Evolutionary conservation across 2,113 vertebrate species (phyloP).

Genomic region (Macrotis lagotis): DNA sequence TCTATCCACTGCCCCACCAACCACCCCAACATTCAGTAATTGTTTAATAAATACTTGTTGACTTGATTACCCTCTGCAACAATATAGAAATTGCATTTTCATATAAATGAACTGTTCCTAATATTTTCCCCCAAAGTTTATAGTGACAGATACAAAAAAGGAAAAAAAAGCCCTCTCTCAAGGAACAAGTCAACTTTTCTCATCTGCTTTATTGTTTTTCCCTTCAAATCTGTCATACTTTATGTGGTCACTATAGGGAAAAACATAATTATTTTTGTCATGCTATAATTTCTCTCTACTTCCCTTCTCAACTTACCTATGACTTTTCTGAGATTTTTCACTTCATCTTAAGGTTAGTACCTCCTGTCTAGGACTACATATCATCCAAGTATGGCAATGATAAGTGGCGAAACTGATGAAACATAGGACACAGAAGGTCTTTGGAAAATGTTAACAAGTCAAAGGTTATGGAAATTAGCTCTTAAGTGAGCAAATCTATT

Average conservation of each 20-base stretch:
- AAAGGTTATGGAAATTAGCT: neutral
- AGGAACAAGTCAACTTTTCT: slow-evolving; percentile 34
- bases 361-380: slow-evolving; percentile 31
- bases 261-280: slow-evolving; percentile 66
- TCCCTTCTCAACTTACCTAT: slow-evolving; percentile 49
- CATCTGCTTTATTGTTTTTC: slow-evolving; percentile 44
- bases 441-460: neutral
- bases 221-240: slow-evolving; percentile 32
- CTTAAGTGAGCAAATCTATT: slow-evolving; percentile 6
- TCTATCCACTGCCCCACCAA: no score
- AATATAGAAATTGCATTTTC: slow-evolving; percentile 58
- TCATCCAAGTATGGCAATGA: slow-evolving; percentile 29
- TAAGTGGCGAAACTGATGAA: slow-evolving; percentile 26
- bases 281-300: slow-evolving; percentile 37
- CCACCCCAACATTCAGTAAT: no score
- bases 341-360: slow-evolving; percentile 4
- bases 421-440: neutral
- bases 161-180: slow-evolving; percentile 53
- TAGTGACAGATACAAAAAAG: neutral
- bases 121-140: slow-evolving; percentile 48
- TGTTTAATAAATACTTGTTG: neutral
- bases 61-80: slow-evolving; percentile 41
- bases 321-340: slow-evolving; percentile 41
- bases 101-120: slow-evolving; percentile 63
- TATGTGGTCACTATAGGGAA: neutral